Conservation (phyloP, 2,888 invertebrate genomes). For the Tyria jacobaeae region DNA sequence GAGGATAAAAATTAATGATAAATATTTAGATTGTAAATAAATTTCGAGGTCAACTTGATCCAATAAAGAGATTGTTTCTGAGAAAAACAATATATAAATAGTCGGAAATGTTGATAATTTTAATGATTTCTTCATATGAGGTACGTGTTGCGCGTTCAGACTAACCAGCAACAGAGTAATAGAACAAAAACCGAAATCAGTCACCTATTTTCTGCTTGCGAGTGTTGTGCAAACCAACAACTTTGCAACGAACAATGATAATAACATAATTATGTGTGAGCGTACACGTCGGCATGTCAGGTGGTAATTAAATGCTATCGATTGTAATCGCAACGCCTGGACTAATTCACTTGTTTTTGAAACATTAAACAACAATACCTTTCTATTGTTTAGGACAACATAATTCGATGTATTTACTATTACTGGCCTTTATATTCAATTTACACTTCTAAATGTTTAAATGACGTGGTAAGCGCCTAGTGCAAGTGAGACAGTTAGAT, state of each 20-base stretch:
- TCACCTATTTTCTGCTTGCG: constrained; percentile 20
- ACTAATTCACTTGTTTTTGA: constrained; percentile 56
- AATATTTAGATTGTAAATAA: no score
- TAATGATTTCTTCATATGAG: neutral
- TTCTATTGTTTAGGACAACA: neutral
- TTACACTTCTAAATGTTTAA: neutral
- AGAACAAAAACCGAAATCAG: constrained; percentile 18
- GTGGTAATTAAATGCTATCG: constrained; percentile 55
- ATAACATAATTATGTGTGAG: constrained; percentile 37
- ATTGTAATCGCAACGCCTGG: constrained; percentile 56
- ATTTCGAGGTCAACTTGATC: constrained; percentile 22
- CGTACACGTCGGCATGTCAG: constrained; percentile 35
- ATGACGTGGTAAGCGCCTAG: constrained; percentile 17
- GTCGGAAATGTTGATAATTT: neutral
- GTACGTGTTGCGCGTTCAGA: constrained; percentile 3
- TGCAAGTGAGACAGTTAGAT: constrained; percentile 63
- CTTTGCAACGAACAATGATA: constrained; percentile 41
- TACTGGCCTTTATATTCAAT: neutral
- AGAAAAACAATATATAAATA: neutral
- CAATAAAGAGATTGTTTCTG: neutral
- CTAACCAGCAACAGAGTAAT: constrained; percentile 18
- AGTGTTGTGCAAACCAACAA: constrained; percentile 43
- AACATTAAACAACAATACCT: constrained; percentile 16
- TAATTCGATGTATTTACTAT: neutral
- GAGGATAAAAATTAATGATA: no score